A percentile compares a stretch with the other conserved stretches of the same genome.
phyloP scores from a whole-genome alignment of 2,113 vertebrate species.

The Delphinus delphis region DNA sequence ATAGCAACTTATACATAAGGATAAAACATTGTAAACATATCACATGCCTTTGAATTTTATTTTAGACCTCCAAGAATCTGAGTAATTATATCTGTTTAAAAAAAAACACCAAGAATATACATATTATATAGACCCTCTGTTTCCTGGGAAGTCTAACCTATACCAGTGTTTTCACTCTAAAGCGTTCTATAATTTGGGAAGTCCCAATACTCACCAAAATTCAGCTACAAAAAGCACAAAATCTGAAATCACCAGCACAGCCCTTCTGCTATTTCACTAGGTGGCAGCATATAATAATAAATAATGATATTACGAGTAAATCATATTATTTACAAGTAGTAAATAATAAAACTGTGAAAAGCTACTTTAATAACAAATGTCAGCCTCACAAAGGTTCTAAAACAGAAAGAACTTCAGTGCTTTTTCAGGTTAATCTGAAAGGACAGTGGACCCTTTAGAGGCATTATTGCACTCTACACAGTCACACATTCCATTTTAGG shows the following conservation, averaged over 20 bases:
- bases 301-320: background rate
- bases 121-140: background rate
- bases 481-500: background rate
- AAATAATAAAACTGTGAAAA: background rate
- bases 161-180: background rate
- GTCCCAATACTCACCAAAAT: background rate
- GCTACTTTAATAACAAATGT: background rate
- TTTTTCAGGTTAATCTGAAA: background rate
- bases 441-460: background rate
- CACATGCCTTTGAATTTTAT: background rate
- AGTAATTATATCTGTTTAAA: background rate
- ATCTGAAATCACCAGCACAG: background rate
- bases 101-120: background rate
- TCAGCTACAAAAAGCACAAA: background rate
- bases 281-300: constrained; percentile 80
- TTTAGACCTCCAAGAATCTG: constrained; percentile 14
- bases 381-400: background rate
- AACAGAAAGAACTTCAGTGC: background rate
- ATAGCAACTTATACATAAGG: background rate
- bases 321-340: too few species aligned
- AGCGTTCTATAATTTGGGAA: background rate
- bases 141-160: background rate
- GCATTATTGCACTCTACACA: background rate
- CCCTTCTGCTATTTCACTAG: constrained; percentile 71
- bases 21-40: background rate